Conservation (phyloP, 2,797 vertebrate species). For the Pseudochromis fuscus region DNA sequence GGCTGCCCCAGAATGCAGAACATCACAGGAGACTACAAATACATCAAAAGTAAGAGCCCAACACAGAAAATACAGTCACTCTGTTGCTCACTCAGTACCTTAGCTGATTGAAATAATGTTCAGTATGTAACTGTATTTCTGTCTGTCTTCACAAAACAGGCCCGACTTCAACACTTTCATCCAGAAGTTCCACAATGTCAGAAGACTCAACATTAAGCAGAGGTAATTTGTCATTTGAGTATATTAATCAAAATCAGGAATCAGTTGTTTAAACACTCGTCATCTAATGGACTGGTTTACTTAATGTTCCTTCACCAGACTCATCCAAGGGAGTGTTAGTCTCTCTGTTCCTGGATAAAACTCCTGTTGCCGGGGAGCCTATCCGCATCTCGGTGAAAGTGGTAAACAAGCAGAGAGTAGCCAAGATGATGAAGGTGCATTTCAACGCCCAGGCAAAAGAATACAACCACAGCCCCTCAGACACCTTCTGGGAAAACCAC, state of each 20-base stretch:
- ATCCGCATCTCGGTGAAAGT: conserved; percentile 85
- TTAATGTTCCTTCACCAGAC: conserved; percentile 25
- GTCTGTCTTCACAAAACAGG: conserved; percentile 53
- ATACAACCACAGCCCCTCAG: conserved; percentile 83
- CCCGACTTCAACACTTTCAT: conserved; percentile 49
- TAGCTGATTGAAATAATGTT: neutral
- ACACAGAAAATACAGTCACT: conserved; percentile 45
- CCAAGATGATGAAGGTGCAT: conserved; percentile 84
- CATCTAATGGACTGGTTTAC: conserved; percentile 2
- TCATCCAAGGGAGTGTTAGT: conserved; percentile 60
- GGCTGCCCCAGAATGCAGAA: conserved; percentile 82
- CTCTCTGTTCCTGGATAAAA: conserved; percentile 82
- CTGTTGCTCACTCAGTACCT: neutral
- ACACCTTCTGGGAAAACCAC: conserved; percentile 86
- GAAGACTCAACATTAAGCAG: conserved; percentile 49
- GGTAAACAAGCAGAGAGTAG: conserved; percentile 78
- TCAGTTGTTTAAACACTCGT: neutral
- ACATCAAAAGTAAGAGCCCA: conserved; percentile 74
- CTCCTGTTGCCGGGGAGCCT: conserved; percentile 85
- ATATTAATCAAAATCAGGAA: neutral
- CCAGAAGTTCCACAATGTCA: conserved; percentile 51
- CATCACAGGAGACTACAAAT: conserved; percentile 91
- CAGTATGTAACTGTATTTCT: neutral
- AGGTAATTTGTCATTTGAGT: conserved; percentile 47
- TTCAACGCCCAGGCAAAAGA: conserved; percentile 88